Percentiles rank a stretch among this genome's conserved stretches.
Evolutionary conservation across 2,797 vertebrate genomes (phyloP).

Genomic region (Corythornis leucogaster): DNA sequence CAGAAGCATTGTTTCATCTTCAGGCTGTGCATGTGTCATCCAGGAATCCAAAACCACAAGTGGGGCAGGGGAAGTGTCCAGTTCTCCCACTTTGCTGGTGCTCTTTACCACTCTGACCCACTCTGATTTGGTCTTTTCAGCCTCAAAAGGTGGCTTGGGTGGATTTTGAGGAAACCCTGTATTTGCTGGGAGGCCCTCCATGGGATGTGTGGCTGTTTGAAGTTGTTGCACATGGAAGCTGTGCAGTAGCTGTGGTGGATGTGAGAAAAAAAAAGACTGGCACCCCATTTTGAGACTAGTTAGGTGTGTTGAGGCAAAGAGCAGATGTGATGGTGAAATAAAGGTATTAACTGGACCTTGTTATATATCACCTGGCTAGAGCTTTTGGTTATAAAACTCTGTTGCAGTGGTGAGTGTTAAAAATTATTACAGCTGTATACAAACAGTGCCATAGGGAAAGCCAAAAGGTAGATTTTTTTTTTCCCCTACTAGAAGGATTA

Average conservation of each 20-base stretch:
- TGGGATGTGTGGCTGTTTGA: accelerated
- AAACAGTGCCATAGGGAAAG: neutral
- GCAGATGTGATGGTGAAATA: neutral
- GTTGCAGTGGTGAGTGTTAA: neutral
- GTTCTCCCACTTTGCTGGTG: accelerated
- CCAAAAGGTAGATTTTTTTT: neutral
- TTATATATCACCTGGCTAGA: neutral
- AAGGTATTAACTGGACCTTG: neutral
- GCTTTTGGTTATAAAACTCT: neutral
- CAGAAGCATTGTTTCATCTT: neutral
- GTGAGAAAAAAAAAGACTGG: neutral
- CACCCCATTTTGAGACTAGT: accelerated
- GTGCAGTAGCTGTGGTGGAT: neutral
- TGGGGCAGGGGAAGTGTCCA: neutral
- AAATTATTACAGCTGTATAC: neutral
- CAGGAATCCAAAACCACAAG: neutral
- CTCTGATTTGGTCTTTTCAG: neutral
- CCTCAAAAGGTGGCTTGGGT: neutral
- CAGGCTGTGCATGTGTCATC: neutral
- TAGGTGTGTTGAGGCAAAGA: accelerated
- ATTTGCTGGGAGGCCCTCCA: neutral
- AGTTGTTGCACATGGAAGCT: neutral
- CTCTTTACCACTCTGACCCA: neutral
- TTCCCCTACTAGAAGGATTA: neutral
- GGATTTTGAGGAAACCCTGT: neutral